Percentiles rank a stretch among this genome's conserved stretches.
phyloP scores from a whole-genome alignment of 2,113 vertebrate genomes.

The Sylvietta virens region DNA sequence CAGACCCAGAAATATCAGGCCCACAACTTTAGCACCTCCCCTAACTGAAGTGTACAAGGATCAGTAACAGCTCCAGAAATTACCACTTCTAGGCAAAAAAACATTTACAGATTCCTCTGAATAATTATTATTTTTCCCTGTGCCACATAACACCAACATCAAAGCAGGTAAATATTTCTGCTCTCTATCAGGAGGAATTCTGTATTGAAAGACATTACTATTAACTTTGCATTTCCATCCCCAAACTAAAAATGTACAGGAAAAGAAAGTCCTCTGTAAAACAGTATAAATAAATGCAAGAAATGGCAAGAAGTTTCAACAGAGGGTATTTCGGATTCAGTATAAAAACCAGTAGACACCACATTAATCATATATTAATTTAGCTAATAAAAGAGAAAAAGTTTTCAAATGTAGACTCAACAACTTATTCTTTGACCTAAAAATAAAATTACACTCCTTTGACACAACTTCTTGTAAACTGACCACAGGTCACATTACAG shows the following conservation, averaged over 20 bases:
- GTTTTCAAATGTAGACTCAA: background rate
- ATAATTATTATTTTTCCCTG: background rate
- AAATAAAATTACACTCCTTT: background rate
- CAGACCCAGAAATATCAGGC: no score
- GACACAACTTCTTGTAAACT: background rate
- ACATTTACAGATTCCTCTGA: background rate
- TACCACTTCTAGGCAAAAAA: accelerated
- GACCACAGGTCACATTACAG: background rate
- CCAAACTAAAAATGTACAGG: background rate
- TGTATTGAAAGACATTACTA: background rate
- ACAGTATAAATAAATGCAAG: background rate
- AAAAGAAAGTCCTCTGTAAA: background rate
- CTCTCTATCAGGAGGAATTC: background rate
- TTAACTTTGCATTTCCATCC: background rate
- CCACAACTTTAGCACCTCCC: background rate
- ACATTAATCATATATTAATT: background rate
- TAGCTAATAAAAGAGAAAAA: background rate
- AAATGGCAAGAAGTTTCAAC: background rate
- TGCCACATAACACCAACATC: accelerated
- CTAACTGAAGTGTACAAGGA: no score
- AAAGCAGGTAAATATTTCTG: background rate
- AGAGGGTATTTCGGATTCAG: background rate
- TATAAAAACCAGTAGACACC: background rate
- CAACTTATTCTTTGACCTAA: background rate
- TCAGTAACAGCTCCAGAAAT: background rate